These are phyloP conservation scores for Atta cephalotes DNA, from an alignment of 1,140 invertebrate species.

Conservation along the genomic window DNA sequence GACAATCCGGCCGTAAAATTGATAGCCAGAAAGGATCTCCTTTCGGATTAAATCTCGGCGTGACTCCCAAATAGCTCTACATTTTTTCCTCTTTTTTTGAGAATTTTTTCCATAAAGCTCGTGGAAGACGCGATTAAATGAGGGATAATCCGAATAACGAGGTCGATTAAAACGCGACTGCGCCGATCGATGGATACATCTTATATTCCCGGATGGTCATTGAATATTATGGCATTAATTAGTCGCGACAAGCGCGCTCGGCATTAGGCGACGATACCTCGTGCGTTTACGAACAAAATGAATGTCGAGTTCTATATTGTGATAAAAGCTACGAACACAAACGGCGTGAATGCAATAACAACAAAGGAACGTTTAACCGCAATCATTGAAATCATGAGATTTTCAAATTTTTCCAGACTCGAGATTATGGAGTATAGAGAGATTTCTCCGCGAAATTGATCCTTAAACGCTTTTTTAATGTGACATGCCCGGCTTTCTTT, in stretches of 20 bases:
- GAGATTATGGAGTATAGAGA: neutral
- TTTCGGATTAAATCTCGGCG: neutral
- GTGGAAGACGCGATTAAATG: constrained; percentile 28
- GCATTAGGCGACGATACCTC: neutral
- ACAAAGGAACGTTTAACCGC: neutral
- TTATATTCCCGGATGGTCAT: constrained; percentile 43
- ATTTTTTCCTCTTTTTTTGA: too few relatives aligned
- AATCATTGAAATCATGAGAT: neutral
- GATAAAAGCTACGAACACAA: constrained; percentile 8
- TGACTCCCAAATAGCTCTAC: neutral
- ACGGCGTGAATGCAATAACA: neutral
- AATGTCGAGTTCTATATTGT: constrained; percentile 33
- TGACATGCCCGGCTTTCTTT: too few relatives aligned
- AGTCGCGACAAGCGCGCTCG: constrained; percentile 39
- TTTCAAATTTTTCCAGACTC: constrained; percentile 20
- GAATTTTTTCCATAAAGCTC: neutral
- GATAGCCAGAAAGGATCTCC: constrained; percentile 22
- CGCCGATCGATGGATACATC: constrained; percentile 40
- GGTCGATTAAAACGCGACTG: constrained; percentile 57
- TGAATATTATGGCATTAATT: constrained; percentile 66
- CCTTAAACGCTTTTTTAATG: too few relatives aligned
- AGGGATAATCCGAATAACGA: constrained; percentile 50
- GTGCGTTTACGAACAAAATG: constrained; percentile 9
- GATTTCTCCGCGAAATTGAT: constrained; percentile 5
- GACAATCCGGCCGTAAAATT: constrained; percentile 31